A percentile compares a stretch with the other conserved stretches of the same genome.
These are phyloP conservation scores for Selene dorsalis DNA, from an alignment of 2,797 vertebrate genomes.

Conservation along the genomic window DNA sequence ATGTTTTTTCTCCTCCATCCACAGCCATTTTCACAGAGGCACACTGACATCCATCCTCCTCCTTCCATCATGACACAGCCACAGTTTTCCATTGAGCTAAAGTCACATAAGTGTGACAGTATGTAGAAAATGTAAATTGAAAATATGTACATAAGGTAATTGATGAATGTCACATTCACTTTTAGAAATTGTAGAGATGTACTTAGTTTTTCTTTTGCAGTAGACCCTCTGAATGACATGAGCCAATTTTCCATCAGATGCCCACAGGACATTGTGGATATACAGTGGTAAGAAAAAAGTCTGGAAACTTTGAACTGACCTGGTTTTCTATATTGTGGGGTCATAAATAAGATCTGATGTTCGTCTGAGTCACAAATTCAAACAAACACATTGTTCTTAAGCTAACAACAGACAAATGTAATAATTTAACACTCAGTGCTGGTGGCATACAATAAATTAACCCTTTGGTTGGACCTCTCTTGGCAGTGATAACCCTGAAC, in stretches of 20 bases:
- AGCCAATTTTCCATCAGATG: slow-evolving; percentile 10
- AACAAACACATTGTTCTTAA: too few species aligned
- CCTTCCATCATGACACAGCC: slow-evolving; percentile 28
- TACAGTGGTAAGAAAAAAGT: not conserved
- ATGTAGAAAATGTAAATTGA: slow-evolving; percentile 34
- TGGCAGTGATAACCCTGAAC: too few species aligned
- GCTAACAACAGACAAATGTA: too few species aligned
- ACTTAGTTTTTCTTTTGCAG: slow-evolving; percentile 42
- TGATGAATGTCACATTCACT: slow-evolving; percentile 57
- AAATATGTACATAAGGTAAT: slow-evolving; percentile 57
- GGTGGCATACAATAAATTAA: too few species aligned
- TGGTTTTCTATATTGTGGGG: not conserved
- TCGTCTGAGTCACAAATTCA: too few species aligned
- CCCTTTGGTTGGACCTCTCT: too few species aligned
- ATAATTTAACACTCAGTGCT: not conserved
- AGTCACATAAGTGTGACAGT: not conserved
- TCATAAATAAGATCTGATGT: not conserved
- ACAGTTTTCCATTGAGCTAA: not conserved
- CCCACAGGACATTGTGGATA: slow-evolving; percentile 23
- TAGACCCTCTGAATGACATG: slow-evolving; percentile 53
- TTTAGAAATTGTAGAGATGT: slow-evolving; percentile 54
- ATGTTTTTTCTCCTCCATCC: slow-evolving; percentile 29
- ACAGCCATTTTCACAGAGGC: slow-evolving; percentile 20
- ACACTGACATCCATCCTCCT: slow-evolving; percentile 25
- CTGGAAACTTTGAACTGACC: not conserved